phyloP scores from a whole-genome alignment of 2,888 invertebrate species.

The Parnassius mnemosyne region DNA sequence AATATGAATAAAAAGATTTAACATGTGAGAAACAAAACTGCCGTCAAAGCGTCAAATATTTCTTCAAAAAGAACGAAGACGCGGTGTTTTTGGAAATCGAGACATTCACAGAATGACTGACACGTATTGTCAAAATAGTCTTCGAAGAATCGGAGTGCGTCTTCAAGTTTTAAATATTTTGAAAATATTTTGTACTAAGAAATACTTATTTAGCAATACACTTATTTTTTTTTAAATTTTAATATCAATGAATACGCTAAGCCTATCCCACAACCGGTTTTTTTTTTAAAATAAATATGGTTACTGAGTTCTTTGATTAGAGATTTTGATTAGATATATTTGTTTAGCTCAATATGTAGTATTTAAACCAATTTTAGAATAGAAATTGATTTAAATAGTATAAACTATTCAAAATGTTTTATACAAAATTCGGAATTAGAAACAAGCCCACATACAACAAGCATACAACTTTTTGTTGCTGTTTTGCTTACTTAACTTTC shows the following conservation, averaged over 20 bases:
- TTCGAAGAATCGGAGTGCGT: conserved; percentile 61
- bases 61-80: conserved; percentile 54
- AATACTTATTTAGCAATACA: too few species aligned
- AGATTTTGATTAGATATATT: too few species aligned
- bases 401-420: too few species aligned
- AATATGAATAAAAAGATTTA: conserved; percentile 40
- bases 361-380: too few species aligned
- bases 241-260: too few species aligned
- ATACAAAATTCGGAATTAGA: conserved; percentile 79
- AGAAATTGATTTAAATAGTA: too few species aligned
- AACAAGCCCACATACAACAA: conserved; percentile 75
- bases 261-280: too few species aligned
- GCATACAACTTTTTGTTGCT: conserved; percentile 75
- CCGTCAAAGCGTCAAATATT: conserved; percentile 70
- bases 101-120: conserved; percentile 75
- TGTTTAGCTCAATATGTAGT: too few species aligned
- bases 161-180: conserved; percentile 59
- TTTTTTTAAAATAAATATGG: too few species aligned
- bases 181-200: conserved; percentile 30
- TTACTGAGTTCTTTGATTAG: too few species aligned
- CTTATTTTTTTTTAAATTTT: too few species aligned
- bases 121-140: conserved; percentile 59
- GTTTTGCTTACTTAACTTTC: conserved; percentile 73
- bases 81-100: conserved; percentile 70
- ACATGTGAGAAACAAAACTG: conserved; percentile 54